A percentile compares a stretch with the other conserved stretches of the same genome.
Evolutionary conservation across 2,888 invertebrate species (phyloP).

Genomic region (Acronicta aceris): DNA sequence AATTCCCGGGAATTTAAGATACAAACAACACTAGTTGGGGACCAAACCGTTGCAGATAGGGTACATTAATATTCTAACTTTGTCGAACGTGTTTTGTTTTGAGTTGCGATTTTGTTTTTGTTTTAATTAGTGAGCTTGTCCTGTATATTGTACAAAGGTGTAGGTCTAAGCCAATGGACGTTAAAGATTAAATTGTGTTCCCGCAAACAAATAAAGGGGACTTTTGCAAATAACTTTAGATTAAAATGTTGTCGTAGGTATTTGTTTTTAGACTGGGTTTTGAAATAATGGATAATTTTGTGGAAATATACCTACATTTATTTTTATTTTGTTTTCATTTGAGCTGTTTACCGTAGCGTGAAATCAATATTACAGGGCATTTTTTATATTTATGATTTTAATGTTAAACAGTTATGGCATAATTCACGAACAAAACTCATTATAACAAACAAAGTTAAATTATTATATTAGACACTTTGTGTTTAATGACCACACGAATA

Average conservation of each 20-base stretch:
- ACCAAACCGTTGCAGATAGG: slow-evolving; percentile 56
- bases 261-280: neutral
- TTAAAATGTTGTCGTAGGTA: slow-evolving; percentile 17
- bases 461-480: too few species aligned
- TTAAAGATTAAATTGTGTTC: slow-evolving; percentile 49
- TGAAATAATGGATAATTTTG: too few species aligned
- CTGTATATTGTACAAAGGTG: slow-evolving; percentile 24
- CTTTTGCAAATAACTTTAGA: slow-evolving; percentile 31
- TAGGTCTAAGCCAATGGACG: slow-evolving; percentile 41
- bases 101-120: slow-evolving; percentile 69
- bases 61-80: slow-evolving; percentile 85
- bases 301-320: too few species aligned
- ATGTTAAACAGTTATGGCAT: too few species aligned
- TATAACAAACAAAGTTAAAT: neutral
- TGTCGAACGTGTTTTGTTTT: slow-evolving; percentile 82
- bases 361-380: too few species aligned
- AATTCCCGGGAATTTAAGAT: slow-evolving; percentile 20
- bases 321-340: too few species aligned
- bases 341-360: too few species aligned
- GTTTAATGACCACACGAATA: too few species aligned
- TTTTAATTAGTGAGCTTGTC: slow-evolving; percentile 70
- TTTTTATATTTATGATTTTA: too few species aligned
- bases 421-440: neutral
- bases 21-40: slow-evolving; percentile 46
- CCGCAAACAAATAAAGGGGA: slow-evolving; percentile 27